Evolutionary conservation across 2,888 invertebrate genomes (phyloP), one percentile per base, ranked within the genome.

Genomic region (Aspidapion aeneum): DNA sequence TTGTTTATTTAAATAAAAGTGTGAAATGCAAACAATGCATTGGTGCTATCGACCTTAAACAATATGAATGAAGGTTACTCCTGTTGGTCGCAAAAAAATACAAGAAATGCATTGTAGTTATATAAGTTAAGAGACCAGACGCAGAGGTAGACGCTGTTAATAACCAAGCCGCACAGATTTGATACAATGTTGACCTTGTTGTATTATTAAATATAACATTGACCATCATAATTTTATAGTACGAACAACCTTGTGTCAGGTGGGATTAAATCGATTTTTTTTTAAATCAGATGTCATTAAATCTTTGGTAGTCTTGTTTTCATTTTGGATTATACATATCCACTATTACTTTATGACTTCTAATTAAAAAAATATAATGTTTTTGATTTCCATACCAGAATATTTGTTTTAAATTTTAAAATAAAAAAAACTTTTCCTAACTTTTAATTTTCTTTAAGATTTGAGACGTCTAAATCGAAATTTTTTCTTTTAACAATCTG

Each of bases 121-220:
- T 35, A 35, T 35, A 35, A 35, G 35, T 35, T 35, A 35, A 35
- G 35, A 35, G 35, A 3, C 35, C 35, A 35, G 35, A 35, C 35
- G 35, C 12, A 12, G 35, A 35, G 35, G 35, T 35, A 35, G 35
- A 35, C 35, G 12, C 5, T 35, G 12, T 35, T 35, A 35, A 35
- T 35, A 7, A 35, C 12, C 12, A 35, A 35, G 35, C 35, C 35
- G n/a, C n/a, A 35, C 35, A 7, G 35, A 35, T 35, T 35, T 35
- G 35, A 35, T 35, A 35, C 35, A 35, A 35, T 7, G 35, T 35
- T 35, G 35, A 35, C 35, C 35, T 52, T 68, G 67, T 69, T 69
- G 66, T 69, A 68, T 67, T 67, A 65, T 68, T 68, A 64, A 63
- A 64, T 68, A 68, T 70, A 71, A 70, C 71, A 71, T 70, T 71